phyloP scores from a whole-genome alignment of 30 jellyfish, hydroid and myxozoan genomes.

The Aurelia aurita region DNA sequence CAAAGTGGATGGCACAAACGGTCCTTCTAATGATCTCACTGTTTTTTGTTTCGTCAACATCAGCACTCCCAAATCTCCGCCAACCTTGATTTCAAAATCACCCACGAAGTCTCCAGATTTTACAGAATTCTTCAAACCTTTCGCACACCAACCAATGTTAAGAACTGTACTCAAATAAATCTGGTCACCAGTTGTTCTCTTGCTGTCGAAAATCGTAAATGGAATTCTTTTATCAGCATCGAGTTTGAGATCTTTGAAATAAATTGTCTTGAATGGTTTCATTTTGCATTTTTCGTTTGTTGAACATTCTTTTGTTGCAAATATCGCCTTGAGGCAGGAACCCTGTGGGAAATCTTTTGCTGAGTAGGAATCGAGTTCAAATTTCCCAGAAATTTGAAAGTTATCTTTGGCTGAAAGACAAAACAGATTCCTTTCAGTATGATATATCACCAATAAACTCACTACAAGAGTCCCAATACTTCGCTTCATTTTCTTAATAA shows the following conservation, averaged over 20 bases:
- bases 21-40: slow-evolving; percentile 16
- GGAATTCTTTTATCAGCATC: background rate
- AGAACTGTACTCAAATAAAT: slow-evolving; percentile 2
- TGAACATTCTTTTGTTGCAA: slow-evolving; percentile 1
- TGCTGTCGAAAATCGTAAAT: background rate
- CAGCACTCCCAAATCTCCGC: background rate
- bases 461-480: no score
- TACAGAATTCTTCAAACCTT: slow-evolving; percentile 9
- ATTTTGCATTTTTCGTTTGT: slow-evolving; percentile 3
- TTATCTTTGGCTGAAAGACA: no score
- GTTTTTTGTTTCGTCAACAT: slow-evolving; percentile 16
- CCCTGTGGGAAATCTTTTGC: background rate
- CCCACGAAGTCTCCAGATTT: slow-evolving; percentile 19
- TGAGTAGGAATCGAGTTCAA: no score
- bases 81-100: background rate
- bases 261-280: background rate
- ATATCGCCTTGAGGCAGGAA: slow-evolving; percentile 13
- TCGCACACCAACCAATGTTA: slow-evolving; percentile 56
- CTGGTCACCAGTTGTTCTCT: background rate
- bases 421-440: background rate
- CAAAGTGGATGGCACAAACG: slow-evolving; percentile 10
- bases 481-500: no score
- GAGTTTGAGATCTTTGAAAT: background rate
- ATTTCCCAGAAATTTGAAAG: no score
- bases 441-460: background rate